Base-by-base conservation (phyloP, 1,140 invertebrate species). In the Heliothis virescens region DNA sequence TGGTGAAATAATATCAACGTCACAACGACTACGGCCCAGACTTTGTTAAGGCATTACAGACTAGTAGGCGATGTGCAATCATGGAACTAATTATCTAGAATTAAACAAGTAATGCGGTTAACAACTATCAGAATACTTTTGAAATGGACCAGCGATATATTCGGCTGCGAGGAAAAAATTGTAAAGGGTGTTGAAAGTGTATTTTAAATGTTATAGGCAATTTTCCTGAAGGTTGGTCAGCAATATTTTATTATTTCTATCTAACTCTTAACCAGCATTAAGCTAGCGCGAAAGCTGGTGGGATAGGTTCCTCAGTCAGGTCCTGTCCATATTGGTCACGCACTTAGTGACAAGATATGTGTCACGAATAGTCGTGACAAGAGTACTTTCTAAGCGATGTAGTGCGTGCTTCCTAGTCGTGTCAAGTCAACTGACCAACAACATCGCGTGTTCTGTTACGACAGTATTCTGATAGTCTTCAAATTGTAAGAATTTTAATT, bases 1-100 rank as follows among this genome's bases (percentile, higher is more conserved):
- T 83, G 85, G 87, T 88, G 86, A 90, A 89, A 86, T 85, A 89
- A 87, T 83, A 80, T 79, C 67, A 81, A 81, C 79, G 78, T 83
- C 75, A 84, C 77, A 63, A 86, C 77, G 65, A 83, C 83, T 85
- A 87, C 80, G 83, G 83, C 86, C 83, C 83, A 85, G 81, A 80
- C 69, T 67, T 81, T 62, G 59, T 63, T 85, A 87, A 85, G 85
- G 85, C 82, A 65, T 85, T 73, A 82, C 52, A 81, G 86, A 88
- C 88, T 88, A 88, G 87, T 83, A 87, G 88, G 82, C 83, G 59
- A 79, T 82, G 81, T 82, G 79, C 76, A 81, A 74, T 79, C 41
- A 26, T 77, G 75, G 67, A 63, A 84, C 82, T 85, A 84, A 88
- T 18, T 85, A 88, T 83, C 87, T 83, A 83, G 83, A 86, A 82